Evolutionary conservation across 2,113 vertebrate genomes (phyloP).

Genomic region (Laterallus jamaicensis): DNA sequence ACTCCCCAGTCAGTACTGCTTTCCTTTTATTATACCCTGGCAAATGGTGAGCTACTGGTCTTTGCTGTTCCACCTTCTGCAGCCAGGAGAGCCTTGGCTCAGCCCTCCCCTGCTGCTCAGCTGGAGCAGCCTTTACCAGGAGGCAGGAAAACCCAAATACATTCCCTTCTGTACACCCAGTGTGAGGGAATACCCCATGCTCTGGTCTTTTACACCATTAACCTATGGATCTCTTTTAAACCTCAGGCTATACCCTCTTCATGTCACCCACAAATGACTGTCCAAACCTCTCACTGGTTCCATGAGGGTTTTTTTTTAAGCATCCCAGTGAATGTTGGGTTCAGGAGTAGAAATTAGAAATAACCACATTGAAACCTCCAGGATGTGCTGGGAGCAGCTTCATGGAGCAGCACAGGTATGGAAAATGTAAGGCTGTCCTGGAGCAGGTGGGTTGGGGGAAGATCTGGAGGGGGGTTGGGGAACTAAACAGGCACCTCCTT

Average conservation of each 20-base stretch:
- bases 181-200: neutral
- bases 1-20: neutral
- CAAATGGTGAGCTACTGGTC: neutral
- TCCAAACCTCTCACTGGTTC: neutral
- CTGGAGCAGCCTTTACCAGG: neutral
- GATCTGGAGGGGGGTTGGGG: neutral
- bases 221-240: neutral
- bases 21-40: neutral
- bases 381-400: accelerated
- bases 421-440: neutral
- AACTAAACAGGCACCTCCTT: neutral
- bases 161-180: neutral
- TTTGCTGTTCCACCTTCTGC: neutral
- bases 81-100: neutral
- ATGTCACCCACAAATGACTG: accelerated
- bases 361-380: neutral
- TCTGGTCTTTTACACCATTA: neutral
- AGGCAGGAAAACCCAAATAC: neutral
- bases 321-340: too few relatives aligned
- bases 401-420: neutral
- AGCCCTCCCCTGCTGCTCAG: too few relatives aligned
- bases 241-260: neutral
- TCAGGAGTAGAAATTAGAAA: neutral
- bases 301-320: neutral
- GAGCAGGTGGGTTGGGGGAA: neutral